Conservation (phyloP, 2,888 invertebrate species). For the Boloria euphrosyne region DNA sequence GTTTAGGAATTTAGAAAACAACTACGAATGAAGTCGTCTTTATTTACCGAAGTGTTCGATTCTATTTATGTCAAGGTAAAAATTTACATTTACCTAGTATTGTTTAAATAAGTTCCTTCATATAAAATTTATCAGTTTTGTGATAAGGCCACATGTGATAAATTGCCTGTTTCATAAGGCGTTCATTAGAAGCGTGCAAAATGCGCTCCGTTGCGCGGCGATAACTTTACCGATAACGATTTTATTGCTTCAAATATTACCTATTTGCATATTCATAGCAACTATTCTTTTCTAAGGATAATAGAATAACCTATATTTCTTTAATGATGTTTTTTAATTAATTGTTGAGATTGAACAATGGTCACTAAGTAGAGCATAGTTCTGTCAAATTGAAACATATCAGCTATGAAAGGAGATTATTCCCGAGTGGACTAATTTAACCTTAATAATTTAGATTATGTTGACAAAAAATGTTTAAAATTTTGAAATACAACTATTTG, state of each 20-base stretch:
- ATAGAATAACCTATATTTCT: slow-evolving; percentile 27
- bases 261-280: slow-evolving; percentile 68
- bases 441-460: slow-evolving; percentile 29
- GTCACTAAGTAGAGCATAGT: slow-evolving; percentile 40
- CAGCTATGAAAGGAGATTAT: slow-evolving; percentile 36
- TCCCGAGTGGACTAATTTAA: slow-evolving; percentile 39
- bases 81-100: slow-evolving; percentile 52
- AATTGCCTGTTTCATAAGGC: slow-evolving; percentile 82
- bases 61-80: slow-evolving; percentile 26
- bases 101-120: slow-evolving; percentile 70
- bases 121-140: slow-evolving; percentile 74
- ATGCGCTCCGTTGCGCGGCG: slow-evolving; percentile 78
- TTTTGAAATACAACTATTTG: background rate
- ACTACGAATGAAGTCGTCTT: slow-evolving; percentile 33
- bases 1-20: slow-evolving; percentile 48
- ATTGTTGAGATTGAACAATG: background rate
- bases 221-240: slow-evolving; percentile 74
- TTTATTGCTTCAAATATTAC: slow-evolving; percentile 80
- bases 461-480: slow-evolving; percentile 7
- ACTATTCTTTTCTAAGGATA: slow-evolving; percentile 49
- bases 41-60: slow-evolving; percentile 28
- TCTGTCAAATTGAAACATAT: slow-evolving; percentile 16
- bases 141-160: slow-evolving; percentile 79
- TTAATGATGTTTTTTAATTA: slow-evolving; percentile 22
- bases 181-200: slow-evolving; percentile 80